phyloP scores from a whole-genome alignment of 1,140 invertebrate species.

The Procambarus clarkii region DNA sequence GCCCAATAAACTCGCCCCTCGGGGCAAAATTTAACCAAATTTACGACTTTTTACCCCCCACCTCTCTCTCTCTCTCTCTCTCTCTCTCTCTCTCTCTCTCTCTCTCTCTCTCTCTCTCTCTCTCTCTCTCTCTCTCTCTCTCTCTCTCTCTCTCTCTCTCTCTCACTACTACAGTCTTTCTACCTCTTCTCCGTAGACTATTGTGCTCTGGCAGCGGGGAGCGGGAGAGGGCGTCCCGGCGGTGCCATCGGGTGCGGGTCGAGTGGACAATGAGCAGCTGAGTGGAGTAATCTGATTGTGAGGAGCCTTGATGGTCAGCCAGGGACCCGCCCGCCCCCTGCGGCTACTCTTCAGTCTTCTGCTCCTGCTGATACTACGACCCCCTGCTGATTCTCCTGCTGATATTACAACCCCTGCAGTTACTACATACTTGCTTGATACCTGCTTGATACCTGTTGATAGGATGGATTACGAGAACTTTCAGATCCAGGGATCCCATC shows the following conservation, averaged over 20 bases:
- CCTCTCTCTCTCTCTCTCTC: background rate
- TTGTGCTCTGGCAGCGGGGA: background rate
- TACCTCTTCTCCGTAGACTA: background rate
- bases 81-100: conserved; percentile 28
- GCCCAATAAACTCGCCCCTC: too few species aligned
- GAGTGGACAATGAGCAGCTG: background rate
- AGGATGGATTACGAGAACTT: too few species aligned
- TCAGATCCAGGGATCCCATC: too few species aligned
- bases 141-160: conserved; percentile 21
- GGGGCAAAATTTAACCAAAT: too few species aligned
- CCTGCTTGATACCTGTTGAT: too few species aligned
- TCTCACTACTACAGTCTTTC: too few species aligned
- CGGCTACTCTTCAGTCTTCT: background rate
- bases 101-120: conserved; percentile 31
- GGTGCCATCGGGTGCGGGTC: background rate
- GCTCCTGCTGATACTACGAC: background rate
- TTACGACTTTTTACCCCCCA: too few species aligned
- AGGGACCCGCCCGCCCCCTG: background rate
- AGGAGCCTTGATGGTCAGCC: conserved; percentile 10
- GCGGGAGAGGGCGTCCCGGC: background rate
- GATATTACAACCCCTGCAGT: background rate
- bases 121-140: conserved; percentile 27
- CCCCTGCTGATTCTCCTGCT: background rate
- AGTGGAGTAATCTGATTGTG: conserved; percentile 38
- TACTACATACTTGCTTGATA: background rate